These are phyloP conservation scores for Cheilosia impressa DNA, from an alignment of 2,888 invertebrate species.

Conservation along the genomic window DNA sequence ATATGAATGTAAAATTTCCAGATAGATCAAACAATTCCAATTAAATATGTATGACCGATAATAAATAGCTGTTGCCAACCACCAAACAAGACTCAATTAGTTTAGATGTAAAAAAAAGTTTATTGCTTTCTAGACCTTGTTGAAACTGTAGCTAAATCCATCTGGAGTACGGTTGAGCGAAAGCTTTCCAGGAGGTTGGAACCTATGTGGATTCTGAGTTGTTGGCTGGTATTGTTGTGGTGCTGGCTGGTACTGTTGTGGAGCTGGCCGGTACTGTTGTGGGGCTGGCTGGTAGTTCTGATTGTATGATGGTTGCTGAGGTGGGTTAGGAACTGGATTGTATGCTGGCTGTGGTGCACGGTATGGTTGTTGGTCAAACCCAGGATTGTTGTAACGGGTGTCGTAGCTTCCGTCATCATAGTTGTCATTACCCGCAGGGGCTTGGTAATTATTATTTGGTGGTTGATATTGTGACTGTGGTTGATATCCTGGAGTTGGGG, in stretches of 20 bases:
- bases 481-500: conserved; percentile 85
- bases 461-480: conserved; percentile 84
- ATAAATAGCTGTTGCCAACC: too few relatives aligned
- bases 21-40: neutral
- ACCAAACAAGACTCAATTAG: neutral
- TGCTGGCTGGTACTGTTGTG: conserved; percentile 79
- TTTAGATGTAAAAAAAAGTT: conserved; percentile 17
- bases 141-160: conserved; percentile 94
- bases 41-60: neutral
- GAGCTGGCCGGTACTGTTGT: conserved; percentile 78
- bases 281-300: conserved; percentile 84
- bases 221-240: conserved; percentile 83
- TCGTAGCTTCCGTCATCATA: conserved; percentile 83
- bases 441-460: conserved; percentile 76
- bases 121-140: conserved; percentile 85
- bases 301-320: conserved; percentile 79
- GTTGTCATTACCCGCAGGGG: conserved; percentile 76
- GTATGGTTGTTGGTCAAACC: conserved; percentile 79
- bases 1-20: too few relatives aligned
- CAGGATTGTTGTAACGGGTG: conserved; percentile 83
- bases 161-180: conserved; percentile 94
- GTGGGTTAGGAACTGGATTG: conserved; percentile 79
- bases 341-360: conserved; percentile 83
- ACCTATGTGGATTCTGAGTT: conserved; percentile 89
- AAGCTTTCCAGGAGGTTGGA: conserved; percentile 93